phyloP scores from a whole-genome alignment of 30 jellyfish, hydroid and myxozoan species.

The Chrysaora quinquecirrha region DNA sequence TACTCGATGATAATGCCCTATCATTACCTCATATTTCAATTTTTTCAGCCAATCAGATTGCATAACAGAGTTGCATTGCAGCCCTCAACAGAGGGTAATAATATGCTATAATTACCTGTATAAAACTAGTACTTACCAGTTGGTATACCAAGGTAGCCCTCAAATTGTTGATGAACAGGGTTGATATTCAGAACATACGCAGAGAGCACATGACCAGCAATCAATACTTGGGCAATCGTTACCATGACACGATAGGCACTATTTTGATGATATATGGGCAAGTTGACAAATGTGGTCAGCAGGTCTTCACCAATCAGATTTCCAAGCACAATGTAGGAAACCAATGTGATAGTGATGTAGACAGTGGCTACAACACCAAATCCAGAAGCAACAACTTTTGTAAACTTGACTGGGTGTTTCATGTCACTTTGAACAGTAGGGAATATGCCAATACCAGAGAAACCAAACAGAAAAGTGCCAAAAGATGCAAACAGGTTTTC shows the following conservation, averaged over 20 bases:
- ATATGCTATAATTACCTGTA: too few species aligned
- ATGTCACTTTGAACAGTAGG: conserved; percentile 95
- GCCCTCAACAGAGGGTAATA: too few species aligned
- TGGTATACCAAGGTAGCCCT: conserved; percentile 75
- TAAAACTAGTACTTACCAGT: conserved; percentile 91
- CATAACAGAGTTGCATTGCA: too few species aligned
- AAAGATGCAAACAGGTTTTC: conserved; percentile 80
- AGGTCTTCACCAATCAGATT: conserved; percentile 81
- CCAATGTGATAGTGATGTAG: conserved; percentile 69
- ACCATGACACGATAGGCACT: conserved; percentile 71
- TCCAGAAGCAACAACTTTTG: conserved; percentile 77
- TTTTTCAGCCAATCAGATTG: too few species aligned
- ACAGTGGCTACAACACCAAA: conserved; percentile 67
- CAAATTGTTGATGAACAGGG: conserved; percentile 91
- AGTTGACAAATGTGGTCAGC: conserved; percentile 69
- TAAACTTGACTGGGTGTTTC: conserved; percentile 83
- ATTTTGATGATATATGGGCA: conserved; percentile 53
- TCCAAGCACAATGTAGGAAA: conserved; percentile 86
- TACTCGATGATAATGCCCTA: too few species aligned
- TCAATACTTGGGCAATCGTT: conserved; percentile 84
- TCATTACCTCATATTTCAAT: too few species aligned
- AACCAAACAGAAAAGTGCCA: conserved; percentile 88
- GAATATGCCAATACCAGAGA: conserved; percentile 89
- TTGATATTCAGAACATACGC: conserved; percentile 88
- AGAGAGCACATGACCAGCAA: conserved; percentile 88